Evolutionary conservation across 2,113 vertebrate genomes (phyloP).

Genomic region (Callospermophilus lateralis): DNA sequence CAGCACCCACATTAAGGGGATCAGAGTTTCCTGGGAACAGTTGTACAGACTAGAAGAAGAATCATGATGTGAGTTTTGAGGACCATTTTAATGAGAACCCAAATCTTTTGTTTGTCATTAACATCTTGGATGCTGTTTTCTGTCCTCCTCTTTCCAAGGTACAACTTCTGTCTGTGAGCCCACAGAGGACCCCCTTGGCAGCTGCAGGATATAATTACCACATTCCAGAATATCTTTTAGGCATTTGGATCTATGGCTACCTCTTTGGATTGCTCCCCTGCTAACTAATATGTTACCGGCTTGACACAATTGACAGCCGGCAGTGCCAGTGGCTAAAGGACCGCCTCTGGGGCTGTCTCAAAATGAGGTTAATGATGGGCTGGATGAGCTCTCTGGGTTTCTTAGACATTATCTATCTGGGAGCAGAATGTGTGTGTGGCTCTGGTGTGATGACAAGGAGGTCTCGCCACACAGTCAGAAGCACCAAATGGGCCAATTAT

Average conservation of each 20-base stretch:
- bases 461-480: slow-evolving; percentile 71
- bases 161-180: slow-evolving; percentile 81
- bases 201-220: slow-evolving; percentile 89
- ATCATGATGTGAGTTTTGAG: slow-evolving; percentile 52
- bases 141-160: slow-evolving; percentile 79
- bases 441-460: slow-evolving; percentile 73
- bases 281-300: slow-evolving; percentile 87
- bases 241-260: slow-evolving; percentile 88
- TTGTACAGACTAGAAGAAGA: slow-evolving; percentile 35
- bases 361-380: slow-evolving; percentile 88
- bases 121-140: slow-evolving; percentile 48
- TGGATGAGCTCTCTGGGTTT: slow-evolving; percentile 82
- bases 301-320: slow-evolving; percentile 89
- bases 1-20: neutral
- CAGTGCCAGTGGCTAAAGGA: slow-evolving; percentile 86
- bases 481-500: slow-evolving; percentile 84
- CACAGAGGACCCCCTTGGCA: slow-evolving; percentile 87
- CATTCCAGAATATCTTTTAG: slow-evolving; percentile 89
- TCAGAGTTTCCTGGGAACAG: neutral
- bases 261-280: slow-evolving; percentile 88
- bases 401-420: slow-evolving; percentile 86
- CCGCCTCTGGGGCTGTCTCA: slow-evolving; percentile 88
- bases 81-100: slow-evolving; percentile 66
- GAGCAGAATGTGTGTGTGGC: slow-evolving; percentile 74
- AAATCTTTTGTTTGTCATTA: slow-evolving; percentile 72